Evolutionary conservation across 2,888 invertebrate species (phyloP).

Genomic region (Agrotis ipsilon): DNA sequence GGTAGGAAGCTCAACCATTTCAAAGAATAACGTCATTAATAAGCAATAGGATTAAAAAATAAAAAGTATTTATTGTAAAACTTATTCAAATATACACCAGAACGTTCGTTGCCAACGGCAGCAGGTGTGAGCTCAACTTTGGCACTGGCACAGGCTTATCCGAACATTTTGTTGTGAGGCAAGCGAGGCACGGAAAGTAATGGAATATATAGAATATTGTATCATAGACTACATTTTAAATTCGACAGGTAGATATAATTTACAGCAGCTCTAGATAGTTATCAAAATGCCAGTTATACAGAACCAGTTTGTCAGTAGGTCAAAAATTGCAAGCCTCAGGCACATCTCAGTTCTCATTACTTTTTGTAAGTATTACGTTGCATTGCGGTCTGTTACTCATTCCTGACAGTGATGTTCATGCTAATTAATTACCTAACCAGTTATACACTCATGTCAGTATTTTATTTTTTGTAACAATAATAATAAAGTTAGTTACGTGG

Average conservation of each 20-base stretch:
- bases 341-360: constrained; percentile 29
- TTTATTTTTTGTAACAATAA: constrained; percentile 27
- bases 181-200: constrained; percentile 9
- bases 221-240: not conserved
- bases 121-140: constrained; percentile 53
- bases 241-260: constrained; percentile 17
- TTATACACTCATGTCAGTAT: constrained; percentile 12
- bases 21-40: constrained; percentile 19
- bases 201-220: constrained; percentile 2
- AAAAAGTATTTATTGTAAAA: constrained; percentile 42
- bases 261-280: constrained; percentile 22
- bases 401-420: constrained; percentile 34
- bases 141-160: constrained; percentile 38
- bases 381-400: constrained; percentile 45
- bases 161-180: constrained; percentile 34
- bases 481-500: constrained; percentile 26
- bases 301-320: constrained; percentile 50
- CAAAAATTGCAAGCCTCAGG: constrained; percentile 33
- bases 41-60: constrained; percentile 33
- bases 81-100: constrained; percentile 45
- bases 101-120: constrained; percentile 37
- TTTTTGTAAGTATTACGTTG: constrained; percentile 36
- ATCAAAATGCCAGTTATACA: not conserved
- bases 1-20: constrained; percentile 4
- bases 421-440: constrained; percentile 48